phyloP scores from a whole-genome alignment of 2,888 invertebrate species.

The Timandra comae region DNA sequence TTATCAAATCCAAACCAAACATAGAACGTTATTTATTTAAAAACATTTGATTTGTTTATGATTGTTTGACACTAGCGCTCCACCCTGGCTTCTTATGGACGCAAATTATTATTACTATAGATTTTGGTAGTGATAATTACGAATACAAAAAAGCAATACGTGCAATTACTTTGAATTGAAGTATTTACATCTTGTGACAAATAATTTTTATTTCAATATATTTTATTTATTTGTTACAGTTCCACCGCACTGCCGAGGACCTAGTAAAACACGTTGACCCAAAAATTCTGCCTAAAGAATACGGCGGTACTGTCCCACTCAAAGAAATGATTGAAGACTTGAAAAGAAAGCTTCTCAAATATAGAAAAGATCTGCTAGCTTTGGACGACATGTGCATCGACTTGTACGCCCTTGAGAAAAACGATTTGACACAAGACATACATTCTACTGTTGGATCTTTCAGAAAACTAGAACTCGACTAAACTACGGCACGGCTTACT shows the following conservation, averaged over 20 bases:
- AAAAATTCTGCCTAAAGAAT: constrained; percentile 89
- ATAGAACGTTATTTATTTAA: too few relatives aligned
- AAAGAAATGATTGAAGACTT: constrained; percentile 87
- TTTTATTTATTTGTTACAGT: constrained; percentile 58
- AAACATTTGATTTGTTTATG: too few relatives aligned
- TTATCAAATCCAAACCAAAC: too few relatives aligned
- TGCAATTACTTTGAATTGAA: too few relatives aligned
- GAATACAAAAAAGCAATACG: too few relatives aligned
- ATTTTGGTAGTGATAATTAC: too few relatives aligned
- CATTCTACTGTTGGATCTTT: constrained; percentile 89
- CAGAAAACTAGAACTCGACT: constrained; percentile 90
- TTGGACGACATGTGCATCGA: constrained; percentile 87
- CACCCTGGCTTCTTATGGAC: too few relatives aligned
- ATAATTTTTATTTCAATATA: too few relatives aligned
- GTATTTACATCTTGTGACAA: too few relatives aligned
- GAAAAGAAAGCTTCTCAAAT: constrained; percentile 79
- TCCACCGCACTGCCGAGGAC: constrained; percentile 85
- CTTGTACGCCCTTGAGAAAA: constrained; percentile 77
- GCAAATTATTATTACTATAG: too few relatives aligned
- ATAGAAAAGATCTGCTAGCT: constrained; percentile 80
- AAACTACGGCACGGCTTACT: constrained; percentile 29
- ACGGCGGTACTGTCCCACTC: constrained; percentile 89
- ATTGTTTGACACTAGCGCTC: too few relatives aligned
- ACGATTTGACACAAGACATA: constrained; percentile 81
- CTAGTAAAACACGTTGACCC: constrained; percentile 82